A percentile compares a stretch with the other conserved stretches of the same genome.
phyloP scores from a whole-genome alignment of 1,140 invertebrate species.

The Anastrepha ludens region DNA sequence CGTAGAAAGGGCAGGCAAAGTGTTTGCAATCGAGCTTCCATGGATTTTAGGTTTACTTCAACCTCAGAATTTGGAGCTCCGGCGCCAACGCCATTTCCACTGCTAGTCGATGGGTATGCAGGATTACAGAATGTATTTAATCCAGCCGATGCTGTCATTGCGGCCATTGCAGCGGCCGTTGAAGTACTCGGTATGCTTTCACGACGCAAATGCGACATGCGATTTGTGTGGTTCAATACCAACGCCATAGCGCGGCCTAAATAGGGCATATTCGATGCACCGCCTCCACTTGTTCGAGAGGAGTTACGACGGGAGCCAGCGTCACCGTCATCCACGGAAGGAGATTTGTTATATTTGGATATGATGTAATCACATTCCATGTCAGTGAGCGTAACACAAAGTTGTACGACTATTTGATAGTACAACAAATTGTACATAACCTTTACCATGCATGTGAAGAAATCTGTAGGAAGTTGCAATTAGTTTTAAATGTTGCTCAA shows the following conservation, averaged over 20 bases:
- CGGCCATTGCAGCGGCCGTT: constrained; percentile 56
- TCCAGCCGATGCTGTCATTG: constrained; percentile 56
- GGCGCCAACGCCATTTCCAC: neutral
- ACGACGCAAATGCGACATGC: constrained; percentile 68
- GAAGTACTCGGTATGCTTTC: constrained; percentile 67
- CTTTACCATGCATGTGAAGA: constrained; percentile 90
- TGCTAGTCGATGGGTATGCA: neutral
- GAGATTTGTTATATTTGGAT: constrained; percentile 60
- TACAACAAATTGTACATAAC: constrained; percentile 91
- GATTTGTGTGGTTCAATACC: constrained; percentile 68
- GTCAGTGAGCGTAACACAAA: constrained; percentile 77
- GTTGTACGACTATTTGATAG: constrained; percentile 87
- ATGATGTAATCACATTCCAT: constrained; percentile 74
- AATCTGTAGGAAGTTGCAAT: constrained; percentile 77
- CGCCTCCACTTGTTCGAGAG: constrained; percentile 27
- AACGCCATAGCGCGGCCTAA: constrained; percentile 71
- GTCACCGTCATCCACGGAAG: constrained; percentile 26
- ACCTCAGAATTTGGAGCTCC: neutral
- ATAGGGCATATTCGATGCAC: constrained; percentile 60
- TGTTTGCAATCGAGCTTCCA: constrained; percentile 81
- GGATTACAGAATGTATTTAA: constrained; percentile 56
- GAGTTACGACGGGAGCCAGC: constrained; percentile 51
- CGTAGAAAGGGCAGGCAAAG: constrained; percentile 89
- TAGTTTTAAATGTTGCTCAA: neutral
- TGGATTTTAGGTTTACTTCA: constrained; percentile 73